Percentiles rank a stretch among this genome's conserved stretches.
Conservation (phyloP, 2,113 vertebrate species). For the Laterallus jamaicensis region DNA sequence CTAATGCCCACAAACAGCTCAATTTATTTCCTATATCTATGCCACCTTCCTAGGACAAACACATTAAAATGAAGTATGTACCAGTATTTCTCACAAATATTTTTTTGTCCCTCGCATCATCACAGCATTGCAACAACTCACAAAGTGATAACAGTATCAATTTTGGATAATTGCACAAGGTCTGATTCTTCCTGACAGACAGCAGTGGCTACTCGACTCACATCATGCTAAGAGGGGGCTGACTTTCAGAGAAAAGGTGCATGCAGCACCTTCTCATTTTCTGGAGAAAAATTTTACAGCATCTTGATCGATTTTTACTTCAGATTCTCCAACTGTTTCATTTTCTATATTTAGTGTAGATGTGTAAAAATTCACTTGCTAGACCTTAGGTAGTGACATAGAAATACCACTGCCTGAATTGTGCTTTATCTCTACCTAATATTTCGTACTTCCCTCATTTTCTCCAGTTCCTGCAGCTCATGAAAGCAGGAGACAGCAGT, state of each 20-base stretch:
- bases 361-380: not conserved
- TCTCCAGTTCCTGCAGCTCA: not conserved
- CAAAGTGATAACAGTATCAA: not conserved
- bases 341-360: not conserved
- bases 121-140: not conserved
- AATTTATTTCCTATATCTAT: not conserved
- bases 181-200: not conserved
- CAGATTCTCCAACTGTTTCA: not conserved
- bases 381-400: not conserved
- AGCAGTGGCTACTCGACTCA: not conserved
- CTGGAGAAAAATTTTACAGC: not conserved
- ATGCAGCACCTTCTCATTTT: not conserved
- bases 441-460: not conserved
- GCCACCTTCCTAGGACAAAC: not conserved
- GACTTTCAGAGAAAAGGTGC: not conserved
- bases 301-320: not conserved
- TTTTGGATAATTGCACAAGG: not conserved
- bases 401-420: not conserved
- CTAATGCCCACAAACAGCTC: not conserved
- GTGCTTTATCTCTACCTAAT: not conserved
- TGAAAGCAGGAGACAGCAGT: not conserved
- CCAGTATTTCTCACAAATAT: not conserved
- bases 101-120: not conserved
- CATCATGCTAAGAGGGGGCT: rapidly evolving
- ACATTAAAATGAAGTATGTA: not conserved